A percentile compares a stretch with the other conserved stretches of the same genome.
These are phyloP conservation scores for Augochlora pura DNA, from an alignment of 1,140 invertebrate species.

Conservation along the genomic window DNA sequence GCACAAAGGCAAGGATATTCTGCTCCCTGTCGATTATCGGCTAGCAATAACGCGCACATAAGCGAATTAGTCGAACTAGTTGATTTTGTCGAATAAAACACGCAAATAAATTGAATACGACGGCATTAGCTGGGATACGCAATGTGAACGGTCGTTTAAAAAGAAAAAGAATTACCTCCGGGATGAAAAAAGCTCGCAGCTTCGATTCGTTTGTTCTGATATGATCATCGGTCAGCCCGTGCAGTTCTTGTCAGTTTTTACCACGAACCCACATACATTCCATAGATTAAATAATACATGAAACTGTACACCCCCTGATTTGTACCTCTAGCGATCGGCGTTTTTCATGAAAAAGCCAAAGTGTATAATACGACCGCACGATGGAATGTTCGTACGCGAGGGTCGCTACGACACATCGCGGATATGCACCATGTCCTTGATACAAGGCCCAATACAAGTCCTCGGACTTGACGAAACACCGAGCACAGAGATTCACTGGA, in stretches of 20 bases:
- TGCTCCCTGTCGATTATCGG: conserved; percentile 25
- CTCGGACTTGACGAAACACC: conserved; percentile 8
- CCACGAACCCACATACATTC: too few species aligned
- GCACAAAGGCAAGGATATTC: conserved; percentile 67
- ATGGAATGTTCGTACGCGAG: conserved; percentile 55
- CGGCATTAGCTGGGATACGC: neutral
- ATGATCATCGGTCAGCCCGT: conserved; percentile 27
- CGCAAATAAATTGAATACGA: too few species aligned
- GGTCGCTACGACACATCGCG: conserved; percentile 69
- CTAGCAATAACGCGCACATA: conserved; percentile 32
- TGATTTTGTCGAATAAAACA: conserved; percentile 3
- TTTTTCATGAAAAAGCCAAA: conserved; percentile 45
- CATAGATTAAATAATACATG: neutral
- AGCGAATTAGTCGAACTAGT: neutral
- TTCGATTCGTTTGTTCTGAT: conserved; percentile 35
- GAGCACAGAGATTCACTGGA: conserved; percentile 11
- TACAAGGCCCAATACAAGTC: conserved; percentile 12
- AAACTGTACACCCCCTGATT: conserved; percentile 7
- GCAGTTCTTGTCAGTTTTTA: neutral
- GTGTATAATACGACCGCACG: conserved; percentile 37
- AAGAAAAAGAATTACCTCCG: conserved; percentile 32
- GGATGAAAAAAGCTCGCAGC: conserved; percentile 31
- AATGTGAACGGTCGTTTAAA: neutral
- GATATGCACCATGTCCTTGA: conserved; percentile 66
- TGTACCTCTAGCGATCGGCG: conserved; percentile 23